Conservation (phyloP, 1,140 invertebrate species). For the Pteromalus puparum region DNA sequence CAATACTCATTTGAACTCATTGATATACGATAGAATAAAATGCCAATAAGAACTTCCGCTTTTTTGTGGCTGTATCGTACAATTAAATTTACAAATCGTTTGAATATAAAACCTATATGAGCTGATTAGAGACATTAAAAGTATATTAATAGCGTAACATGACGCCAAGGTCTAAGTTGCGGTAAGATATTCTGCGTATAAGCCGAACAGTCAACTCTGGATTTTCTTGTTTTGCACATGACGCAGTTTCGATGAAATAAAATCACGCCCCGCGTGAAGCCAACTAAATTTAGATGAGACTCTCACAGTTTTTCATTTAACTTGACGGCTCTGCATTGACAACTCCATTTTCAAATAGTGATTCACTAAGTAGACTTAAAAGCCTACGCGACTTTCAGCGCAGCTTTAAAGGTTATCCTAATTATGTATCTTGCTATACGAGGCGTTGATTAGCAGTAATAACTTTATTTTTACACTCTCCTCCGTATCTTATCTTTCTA, state of each 20-base stretch:
- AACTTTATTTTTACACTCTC: not conserved
- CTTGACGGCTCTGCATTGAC: not conserved
- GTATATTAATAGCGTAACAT: not conserved
- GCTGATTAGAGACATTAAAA: not conserved
- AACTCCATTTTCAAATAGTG: not conserved
- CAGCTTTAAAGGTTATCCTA: not conserved
- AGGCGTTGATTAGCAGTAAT: not conserved
- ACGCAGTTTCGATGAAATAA: not conserved
- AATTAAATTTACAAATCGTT: not conserved
- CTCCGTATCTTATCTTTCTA: no score
- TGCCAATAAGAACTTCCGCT: not conserved
- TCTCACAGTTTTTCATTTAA: not conserved
- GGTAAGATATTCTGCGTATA: not conserved
- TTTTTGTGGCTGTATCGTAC: not conserved
- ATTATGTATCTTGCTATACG: slow-evolving; percentile 1
- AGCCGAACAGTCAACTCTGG: not conserved
- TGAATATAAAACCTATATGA: no score
- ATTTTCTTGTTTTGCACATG: slow-evolving; percentile 18
- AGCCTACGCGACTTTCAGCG: not conserved
- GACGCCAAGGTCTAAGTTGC: not conserved
- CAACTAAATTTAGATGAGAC: not conserved
- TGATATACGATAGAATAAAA: not conserved
- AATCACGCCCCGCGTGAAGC: not conserved
- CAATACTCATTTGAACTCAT: not conserved
- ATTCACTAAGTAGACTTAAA: not conserved